Conservation (phyloP, 1,140 invertebrate species). For the Vanessa tameamea region DNA sequence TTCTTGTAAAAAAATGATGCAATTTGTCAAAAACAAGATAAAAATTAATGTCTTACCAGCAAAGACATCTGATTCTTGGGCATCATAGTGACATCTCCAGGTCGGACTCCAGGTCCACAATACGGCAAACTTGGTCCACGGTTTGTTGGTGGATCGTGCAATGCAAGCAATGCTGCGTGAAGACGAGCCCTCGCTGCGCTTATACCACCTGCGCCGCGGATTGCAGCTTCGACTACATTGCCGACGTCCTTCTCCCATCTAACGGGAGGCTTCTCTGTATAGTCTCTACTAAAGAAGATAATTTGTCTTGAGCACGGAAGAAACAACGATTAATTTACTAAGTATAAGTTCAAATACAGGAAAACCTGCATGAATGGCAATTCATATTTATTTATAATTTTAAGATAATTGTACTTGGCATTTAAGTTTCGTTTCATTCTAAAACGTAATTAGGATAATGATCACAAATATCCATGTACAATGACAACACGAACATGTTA, state of each 20-base stretch:
- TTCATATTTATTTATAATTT: too few relatives aligned
- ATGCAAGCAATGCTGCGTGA: slow-evolving; percentile 53
- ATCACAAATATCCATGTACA: too few relatives aligned
- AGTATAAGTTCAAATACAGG: too few relatives aligned
- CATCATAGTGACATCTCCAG: slow-evolving; percentile 76
- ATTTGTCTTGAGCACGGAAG: too few relatives aligned
- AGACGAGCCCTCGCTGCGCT: slow-evolving; percentile 66
- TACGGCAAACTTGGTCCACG: slow-evolving; percentile 51
- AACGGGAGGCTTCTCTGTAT: slow-evolving; percentile 31
- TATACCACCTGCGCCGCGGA: slow-evolving; percentile 63
- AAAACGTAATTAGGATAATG: too few relatives aligned
- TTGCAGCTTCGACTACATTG: slow-evolving; percentile 70
- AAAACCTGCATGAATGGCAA: too few relatives aligned
- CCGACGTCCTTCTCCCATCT: slow-evolving; percentile 73
- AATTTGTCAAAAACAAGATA: too few relatives aligned
- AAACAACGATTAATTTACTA: too few relatives aligned
- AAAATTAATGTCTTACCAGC: slow-evolving; percentile 56
- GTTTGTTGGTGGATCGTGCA: slow-evolving; percentile 27
- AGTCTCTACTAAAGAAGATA: slow-evolving; percentile 15
- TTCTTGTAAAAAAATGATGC: too few relatives aligned
- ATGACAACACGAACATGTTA: too few relatives aligned
- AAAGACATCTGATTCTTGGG: slow-evolving; percentile 71
- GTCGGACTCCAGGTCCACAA: slow-evolving; percentile 69
- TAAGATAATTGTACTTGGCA: too few relatives aligned
- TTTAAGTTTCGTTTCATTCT: too few relatives aligned